Evolutionary conservation across 1,140 invertebrate species (phyloP).

Genomic region (Callitettix versicolor): DNA sequence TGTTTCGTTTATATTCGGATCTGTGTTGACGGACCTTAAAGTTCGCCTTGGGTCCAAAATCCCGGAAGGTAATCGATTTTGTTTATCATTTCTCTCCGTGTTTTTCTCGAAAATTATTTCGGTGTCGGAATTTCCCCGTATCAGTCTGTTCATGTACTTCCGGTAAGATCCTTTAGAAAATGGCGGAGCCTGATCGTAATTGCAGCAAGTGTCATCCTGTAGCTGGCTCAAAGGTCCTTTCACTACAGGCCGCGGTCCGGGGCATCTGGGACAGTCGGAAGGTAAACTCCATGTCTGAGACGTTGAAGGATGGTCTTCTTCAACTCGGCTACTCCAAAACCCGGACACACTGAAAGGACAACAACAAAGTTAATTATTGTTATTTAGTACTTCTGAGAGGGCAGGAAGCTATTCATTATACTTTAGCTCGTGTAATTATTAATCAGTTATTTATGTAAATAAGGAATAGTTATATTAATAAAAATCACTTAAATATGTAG

Average conservation of each 20-base stretch:
- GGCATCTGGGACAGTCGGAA: background rate
- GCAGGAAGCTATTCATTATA: no score
- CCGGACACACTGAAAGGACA: conserved; percentile 8
- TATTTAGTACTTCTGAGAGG: no score
- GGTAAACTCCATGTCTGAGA: background rate
- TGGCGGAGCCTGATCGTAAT: background rate
- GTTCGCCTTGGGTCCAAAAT: no score
- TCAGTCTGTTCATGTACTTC: conserved; percentile 11
- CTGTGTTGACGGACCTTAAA: no score
- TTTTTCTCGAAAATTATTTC: conserved; percentile 1
- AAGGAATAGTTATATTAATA: no score
- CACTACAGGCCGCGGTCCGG: background rate
- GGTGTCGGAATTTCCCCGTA: conserved; percentile 9
- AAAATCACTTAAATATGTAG: no score
- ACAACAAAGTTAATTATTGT: no score
- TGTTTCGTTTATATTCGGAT: background rate
- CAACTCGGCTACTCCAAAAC: conserved; percentile 11
- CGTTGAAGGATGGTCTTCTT: conserved; percentile 1
- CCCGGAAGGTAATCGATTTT: no score
- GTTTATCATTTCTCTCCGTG: no score
- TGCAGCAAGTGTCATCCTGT: background rate
- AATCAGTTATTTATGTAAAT: no score
- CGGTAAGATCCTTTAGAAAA: conserved; percentile 9
- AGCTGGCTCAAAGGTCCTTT: background rate
- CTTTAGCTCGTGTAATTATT: no score